Evolutionary conservation across 2,797 vertebrate species (phyloP).

Genomic region (Tapirus indicus): DNA sequence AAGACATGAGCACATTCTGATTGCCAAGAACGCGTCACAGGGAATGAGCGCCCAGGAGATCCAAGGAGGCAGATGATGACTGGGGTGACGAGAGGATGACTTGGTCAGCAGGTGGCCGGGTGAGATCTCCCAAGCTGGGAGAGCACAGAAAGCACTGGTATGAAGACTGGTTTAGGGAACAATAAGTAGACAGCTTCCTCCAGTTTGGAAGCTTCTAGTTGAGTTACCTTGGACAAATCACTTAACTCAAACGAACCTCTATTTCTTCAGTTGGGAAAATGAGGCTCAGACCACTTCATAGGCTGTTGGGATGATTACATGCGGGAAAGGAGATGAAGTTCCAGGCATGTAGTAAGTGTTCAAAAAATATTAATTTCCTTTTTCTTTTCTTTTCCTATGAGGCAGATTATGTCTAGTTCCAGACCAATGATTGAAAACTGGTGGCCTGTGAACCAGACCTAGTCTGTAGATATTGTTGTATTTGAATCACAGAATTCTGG

Average conservation of each 20-base stretch:
- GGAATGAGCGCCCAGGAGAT: neutral
- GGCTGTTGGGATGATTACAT: constrained; percentile 18
- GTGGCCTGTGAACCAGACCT: constrained; percentile 8
- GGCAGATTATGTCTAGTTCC: constrained; percentile 9
- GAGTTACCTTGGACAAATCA: constrained; percentile 40
- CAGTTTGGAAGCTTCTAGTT: constrained; percentile 38
- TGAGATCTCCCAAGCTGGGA: neutral
- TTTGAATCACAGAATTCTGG: constrained; percentile 61
- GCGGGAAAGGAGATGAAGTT: constrained; percentile 28
- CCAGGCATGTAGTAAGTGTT: neutral
- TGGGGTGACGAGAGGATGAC: neutral
- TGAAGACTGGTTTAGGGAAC: neutral
- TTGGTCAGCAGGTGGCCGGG: neutral
- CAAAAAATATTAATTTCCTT: neutral
- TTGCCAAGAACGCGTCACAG: neutral
- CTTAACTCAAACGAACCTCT: constrained; percentile 34
- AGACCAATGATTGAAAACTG: constrained; percentile 26
- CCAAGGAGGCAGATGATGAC: no score
- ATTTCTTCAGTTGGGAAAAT: constrained; percentile 50
- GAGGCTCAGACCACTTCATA: neutral
- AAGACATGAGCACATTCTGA: neutral
- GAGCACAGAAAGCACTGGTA: neutral
- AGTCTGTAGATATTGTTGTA: constrained; percentile 45
- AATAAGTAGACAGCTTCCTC: neutral
- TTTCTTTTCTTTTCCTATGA: neutral